A percentile compares a stretch with the other conserved stretches of the same genome.
These are phyloP conservation scores for Pterostichus madidus DNA, from an alignment of 2,888 invertebrate genomes.

Conservation along the genomic window DNA sequence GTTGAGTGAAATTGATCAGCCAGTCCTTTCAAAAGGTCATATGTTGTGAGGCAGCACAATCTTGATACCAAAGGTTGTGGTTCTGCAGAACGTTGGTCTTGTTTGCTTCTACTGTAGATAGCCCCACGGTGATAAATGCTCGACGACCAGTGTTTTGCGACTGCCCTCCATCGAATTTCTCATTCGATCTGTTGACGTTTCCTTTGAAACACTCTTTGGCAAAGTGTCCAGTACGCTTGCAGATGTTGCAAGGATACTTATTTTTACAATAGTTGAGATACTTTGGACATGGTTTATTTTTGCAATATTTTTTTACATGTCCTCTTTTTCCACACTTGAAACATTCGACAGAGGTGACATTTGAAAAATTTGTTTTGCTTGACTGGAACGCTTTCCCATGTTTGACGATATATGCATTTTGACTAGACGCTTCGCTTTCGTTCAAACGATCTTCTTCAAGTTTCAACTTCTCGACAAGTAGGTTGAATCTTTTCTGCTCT, in stretches of 20 bases:
- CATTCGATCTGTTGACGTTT: neutral
- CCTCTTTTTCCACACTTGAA: conserved; percentile 44
- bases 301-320: conserved; percentile 52
- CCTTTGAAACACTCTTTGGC: conserved; percentile 32
- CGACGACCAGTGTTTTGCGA: neutral
- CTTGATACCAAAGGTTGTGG: neutral
- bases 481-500: neutral
- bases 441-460: too few species aligned
- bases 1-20: conserved; percentile 68
- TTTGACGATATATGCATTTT: too few species aligned
- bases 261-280: conserved; percentile 56
- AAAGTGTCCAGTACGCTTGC: conserved; percentile 37
- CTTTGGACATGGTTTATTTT: conserved; percentile 37
- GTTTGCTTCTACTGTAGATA: neutral
- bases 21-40: conserved; percentile 70
- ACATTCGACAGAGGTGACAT: conserved; percentile 34
- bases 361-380: too few species aligned
- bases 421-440: too few species aligned
- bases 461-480: neutral
- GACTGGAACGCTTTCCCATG: too few species aligned
- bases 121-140: neutral
- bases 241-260: conserved; percentile 44
- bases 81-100: neutral
- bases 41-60: conserved; percentile 7
- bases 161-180: neutral